Conservation (phyloP, 1,140 invertebrate species). For the Glomeris maerens region DNA sequence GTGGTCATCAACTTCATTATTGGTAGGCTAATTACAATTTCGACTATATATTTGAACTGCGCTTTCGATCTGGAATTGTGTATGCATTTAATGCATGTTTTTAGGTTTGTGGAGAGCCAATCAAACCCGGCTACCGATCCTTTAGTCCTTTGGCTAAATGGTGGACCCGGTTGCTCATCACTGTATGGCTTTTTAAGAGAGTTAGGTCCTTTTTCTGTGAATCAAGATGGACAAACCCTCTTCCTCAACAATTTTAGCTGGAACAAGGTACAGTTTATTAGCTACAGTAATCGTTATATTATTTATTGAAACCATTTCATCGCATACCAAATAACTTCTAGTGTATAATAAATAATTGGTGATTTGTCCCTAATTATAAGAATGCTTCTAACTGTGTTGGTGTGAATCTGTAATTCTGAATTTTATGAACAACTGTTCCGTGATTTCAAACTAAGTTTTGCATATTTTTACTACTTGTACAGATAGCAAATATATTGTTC, state of each 20-base stretch:
- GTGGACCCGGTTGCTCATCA: conserved; percentile 41
- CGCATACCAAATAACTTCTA: too few species aligned
- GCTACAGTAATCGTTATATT: too few species aligned
- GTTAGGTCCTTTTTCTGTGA: conserved; percentile 36
- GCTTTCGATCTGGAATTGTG: too few species aligned
- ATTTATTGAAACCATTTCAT: too few species aligned
- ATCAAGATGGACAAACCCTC: conserved; percentile 29
- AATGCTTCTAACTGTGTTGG: too few species aligned
- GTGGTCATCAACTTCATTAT: conserved; percentile 23
- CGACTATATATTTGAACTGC: not conserved
- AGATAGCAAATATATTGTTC: conserved; percentile 40
- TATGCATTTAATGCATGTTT: conserved; percentile 7
- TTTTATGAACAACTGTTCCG: too few species aligned
- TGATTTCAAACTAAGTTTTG: too few species aligned
- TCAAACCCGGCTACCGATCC: conserved; percentile 34
- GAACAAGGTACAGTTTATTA: too few species aligned
- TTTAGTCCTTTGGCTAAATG: conserved; percentile 41
- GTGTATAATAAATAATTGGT: too few species aligned
- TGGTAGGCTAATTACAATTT: conserved; percentile 19
- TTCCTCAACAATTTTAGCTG: conserved; percentile 33
- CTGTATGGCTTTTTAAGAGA: conserved; percentile 36
- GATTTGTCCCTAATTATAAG: too few species aligned
- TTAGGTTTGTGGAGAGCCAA: conserved; percentile 39
- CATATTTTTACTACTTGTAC: not conserved
- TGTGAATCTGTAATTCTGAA: too few species aligned